Evolutionary conservation across 2,797 vertebrate species (phyloP).

Genomic region (Falco novaeseelandiae): DNA sequence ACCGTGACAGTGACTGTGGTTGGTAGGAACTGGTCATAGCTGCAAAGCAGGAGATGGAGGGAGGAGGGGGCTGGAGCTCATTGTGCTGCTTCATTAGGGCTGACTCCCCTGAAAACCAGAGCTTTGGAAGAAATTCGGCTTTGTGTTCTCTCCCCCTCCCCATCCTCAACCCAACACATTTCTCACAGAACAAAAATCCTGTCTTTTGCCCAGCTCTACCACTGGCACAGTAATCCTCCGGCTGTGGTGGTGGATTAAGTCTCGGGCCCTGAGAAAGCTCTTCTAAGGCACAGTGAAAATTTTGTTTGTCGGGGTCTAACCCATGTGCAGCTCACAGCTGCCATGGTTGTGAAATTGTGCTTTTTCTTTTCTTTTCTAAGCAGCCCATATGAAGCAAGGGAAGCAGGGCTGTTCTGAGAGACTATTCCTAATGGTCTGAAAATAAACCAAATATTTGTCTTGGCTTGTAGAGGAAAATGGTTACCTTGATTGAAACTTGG

Average conservation of each 20-base stretch:
- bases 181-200: conserved; percentile 11
- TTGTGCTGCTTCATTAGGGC: background rate
- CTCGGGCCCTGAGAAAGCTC: background rate
- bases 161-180: background rate
- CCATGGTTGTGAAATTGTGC: background rate
- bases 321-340: background rate
- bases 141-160: background rate
- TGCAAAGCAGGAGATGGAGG: conserved; percentile 1
- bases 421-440: conserved; percentile 60
- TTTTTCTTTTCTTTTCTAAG: background rate
- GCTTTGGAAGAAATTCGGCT: background rate
- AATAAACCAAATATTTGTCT: conserved; percentile 64
- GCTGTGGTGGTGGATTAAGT: background rate
- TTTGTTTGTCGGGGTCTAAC: conserved; percentile 5
- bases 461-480: conserved; percentile 47
- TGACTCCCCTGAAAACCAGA: background rate
- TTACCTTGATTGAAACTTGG: conserved; percentile 57
- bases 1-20: background rate
- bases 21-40: background rate
- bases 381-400: conserved; percentile 20
- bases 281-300: conserved; percentile 34
- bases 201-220: background rate
- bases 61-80: background rate
- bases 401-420: conserved; percentile 11
- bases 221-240: background rate